A percentile compares a stretch with the other conserved stretches of the same genome.
phyloP scores from a whole-genome alignment of 2,113 vertebrate species.

The Marcusenius ussheri region DNA sequence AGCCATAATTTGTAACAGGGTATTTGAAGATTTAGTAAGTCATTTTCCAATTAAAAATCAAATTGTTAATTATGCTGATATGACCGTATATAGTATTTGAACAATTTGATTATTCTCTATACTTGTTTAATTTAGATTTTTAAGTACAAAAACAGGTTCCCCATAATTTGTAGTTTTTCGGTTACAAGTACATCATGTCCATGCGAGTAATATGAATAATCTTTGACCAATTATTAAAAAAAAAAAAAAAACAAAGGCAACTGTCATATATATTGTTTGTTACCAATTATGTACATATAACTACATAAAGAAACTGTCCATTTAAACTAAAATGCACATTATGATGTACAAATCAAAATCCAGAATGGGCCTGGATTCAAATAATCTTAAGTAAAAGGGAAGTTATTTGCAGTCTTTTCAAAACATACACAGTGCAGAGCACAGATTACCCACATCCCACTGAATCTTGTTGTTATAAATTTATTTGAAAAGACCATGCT shows the following conservation, averaged over 20 bases:
- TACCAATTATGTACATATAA: slow-evolving; percentile 5
- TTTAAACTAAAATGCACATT: background rate
- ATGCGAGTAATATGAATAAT: background rate
- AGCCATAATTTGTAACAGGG: background rate
- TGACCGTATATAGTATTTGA: background rate
- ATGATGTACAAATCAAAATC: background rate
- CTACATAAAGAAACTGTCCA: background rate
- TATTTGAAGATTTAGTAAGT: background rate
- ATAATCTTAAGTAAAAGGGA: background rate
- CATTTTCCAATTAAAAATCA: background rate
- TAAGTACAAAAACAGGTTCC: background rate
- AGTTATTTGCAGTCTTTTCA: background rate
- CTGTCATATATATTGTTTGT: background rate
- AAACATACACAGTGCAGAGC: background rate
- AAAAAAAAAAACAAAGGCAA: background rate
- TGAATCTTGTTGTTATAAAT: background rate
- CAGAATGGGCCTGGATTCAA: background rate
- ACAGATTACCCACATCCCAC: background rate
- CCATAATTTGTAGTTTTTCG: background rate
- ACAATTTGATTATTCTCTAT: background rate
- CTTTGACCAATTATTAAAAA: background rate
- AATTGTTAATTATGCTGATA: background rate
- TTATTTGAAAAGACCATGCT: slow-evolving; percentile 10
- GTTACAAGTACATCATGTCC: background rate
- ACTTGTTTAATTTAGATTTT: background rate